Percentiles rank a stretch among this genome's conserved stretches.
phyloP scores from a whole-genome alignment of 64 coral and sea anemone species.

The Porites lutea region DNA sequence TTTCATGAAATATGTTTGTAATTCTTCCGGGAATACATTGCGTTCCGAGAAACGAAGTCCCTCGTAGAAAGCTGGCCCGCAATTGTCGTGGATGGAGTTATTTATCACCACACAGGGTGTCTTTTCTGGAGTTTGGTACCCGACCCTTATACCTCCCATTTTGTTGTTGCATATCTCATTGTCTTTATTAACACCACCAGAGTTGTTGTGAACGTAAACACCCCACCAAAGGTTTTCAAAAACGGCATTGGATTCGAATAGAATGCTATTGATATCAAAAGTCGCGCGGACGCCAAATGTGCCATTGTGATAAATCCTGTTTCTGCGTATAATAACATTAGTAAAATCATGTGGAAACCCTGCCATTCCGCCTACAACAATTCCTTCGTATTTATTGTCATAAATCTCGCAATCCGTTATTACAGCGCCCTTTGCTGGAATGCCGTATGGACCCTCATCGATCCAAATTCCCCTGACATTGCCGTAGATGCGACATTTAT shows the following conservation, averaged over 20 bases:
- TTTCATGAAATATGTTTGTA: too few species aligned
- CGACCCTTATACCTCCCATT: constrained; percentile 7
- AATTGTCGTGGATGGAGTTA: constrained; percentile 28
- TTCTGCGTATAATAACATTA: neutral
- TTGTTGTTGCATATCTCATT: constrained; percentile 43
- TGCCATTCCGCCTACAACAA: neutral
- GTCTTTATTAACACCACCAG: neutral
- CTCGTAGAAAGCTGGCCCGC: neutral
- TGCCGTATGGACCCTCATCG: neutral
- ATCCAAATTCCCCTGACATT: constrained; percentile 35
- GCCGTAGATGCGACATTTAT: neutral
- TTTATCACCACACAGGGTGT: neutral
- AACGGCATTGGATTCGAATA: neutral
- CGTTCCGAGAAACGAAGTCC: neutral
- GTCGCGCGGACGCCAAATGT: constrained; percentile 1
- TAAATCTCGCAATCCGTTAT: constrained; percentile 29
- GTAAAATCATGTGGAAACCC: neutral
- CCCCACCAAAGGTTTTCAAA: constrained; percentile 37
- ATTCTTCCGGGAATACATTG: neutral
- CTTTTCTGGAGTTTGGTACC: neutral
- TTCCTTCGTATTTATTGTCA: constrained; percentile 39
- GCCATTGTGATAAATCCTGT: constrained; percentile 12
- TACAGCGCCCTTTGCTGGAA: neutral
- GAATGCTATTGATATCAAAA: neutral
- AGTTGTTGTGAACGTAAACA: constrained; percentile 13